Percentiles rank a stretch among this genome's conserved stretches.
phyloP scores from a whole-genome alignment of 2,797 vertebrate species.

The Balearica regulorum region DNA sequence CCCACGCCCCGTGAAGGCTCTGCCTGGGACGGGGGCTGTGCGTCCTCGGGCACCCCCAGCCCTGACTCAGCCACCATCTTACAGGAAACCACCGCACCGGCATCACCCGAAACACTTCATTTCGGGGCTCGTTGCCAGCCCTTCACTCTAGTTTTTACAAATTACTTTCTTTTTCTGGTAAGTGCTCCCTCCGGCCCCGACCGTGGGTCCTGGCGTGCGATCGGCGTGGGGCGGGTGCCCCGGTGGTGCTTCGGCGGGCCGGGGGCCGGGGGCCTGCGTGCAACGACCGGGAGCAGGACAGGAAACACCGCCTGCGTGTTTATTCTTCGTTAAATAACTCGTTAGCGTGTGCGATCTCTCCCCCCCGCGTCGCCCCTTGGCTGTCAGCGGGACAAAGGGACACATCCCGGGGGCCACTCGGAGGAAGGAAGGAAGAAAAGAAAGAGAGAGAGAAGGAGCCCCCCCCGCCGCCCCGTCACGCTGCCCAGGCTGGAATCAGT shows the following conservation, averaged over 20 bases:
- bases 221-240: neutral
- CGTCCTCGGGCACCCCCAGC: neutral
- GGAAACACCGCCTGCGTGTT: neutral
- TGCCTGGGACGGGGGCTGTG: neutral
- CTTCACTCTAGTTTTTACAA: neutral
- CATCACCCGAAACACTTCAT: neutral
- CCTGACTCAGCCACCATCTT: neutral
- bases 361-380: neutral
- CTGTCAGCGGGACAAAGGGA: constrained; percentile 33
- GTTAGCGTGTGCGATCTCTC: neutral
- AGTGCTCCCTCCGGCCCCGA: neutral
- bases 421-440: constrained; percentile 25
- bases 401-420: neutral
- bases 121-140: neutral
- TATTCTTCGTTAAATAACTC: neutral
- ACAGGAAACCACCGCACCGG: neutral
- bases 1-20: fast-evolving
- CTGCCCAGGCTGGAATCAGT: neutral
- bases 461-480: neutral
- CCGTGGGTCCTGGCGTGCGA: neutral
- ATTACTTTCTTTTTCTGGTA: neutral
- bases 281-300: neutral
- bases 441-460: neutral
- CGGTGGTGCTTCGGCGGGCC: neutral
- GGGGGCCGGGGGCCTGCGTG: neutral